Base-by-base conservation (phyloP, 2,113 vertebrate genomes). In the Neogale vison region DNA sequence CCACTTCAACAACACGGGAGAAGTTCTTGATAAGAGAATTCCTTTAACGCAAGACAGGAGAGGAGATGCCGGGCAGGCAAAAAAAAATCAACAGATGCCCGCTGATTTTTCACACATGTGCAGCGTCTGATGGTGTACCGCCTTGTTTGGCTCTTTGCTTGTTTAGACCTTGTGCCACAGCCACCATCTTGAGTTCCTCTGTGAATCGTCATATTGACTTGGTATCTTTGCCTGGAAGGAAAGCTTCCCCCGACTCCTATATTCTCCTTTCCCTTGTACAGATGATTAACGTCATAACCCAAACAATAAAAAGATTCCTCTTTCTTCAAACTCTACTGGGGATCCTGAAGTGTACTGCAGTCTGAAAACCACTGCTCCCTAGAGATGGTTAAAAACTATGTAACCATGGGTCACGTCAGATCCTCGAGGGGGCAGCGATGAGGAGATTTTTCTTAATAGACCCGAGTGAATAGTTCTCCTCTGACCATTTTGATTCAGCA, bases 11-110 rank as follows among this genome's bases (percentile, higher is more conserved):
- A 83, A 17, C 10, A 31, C n/a, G 42, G 36, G 63, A 34, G 42
- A 69, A 26, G 42, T 83, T 96, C 31, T 96, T 36, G 34, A n/a
- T 71, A 91, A 95, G 55, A 88, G 31, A 39, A 84, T 59, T 79
- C 2, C 71, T 96, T 74, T 36, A 85, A 59, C 4, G 23, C 34
- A 71, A 84, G 50, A 88, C 15, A 14, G 11, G 90, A 9, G 39
- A 82, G 71, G 42, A 84, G 57, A 26, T 45, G 6, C 36, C 50
- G 55, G 31, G 26, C 31, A 63, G 63, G n/a, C 7, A 88, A 71
- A 76, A n/a, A n/a, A 76, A 39, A 72, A 47, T 88, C 55, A 92
- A 63, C 63, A 84, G 52, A 39, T 23, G 20, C 88, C 39, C 23
- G 21, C 23, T 81, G 4, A 45, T 39, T 39, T 67, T 59, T 26